Conservation (phyloP, 2,113 vertebrate genomes). For the Amazona vittata region DNA sequence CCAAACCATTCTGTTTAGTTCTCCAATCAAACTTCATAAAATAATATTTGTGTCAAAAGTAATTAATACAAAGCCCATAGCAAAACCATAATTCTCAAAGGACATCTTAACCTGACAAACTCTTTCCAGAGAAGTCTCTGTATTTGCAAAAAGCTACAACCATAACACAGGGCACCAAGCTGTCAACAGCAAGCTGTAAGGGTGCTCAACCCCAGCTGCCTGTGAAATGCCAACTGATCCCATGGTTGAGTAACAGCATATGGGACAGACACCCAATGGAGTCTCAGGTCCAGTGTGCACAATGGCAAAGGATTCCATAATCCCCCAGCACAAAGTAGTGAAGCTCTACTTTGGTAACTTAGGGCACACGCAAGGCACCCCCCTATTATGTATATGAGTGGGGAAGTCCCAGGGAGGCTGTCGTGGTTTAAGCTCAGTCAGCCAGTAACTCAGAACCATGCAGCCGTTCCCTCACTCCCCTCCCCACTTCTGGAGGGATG, state of each 20-base stretch:
- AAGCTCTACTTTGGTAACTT: neutral
- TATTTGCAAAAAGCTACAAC: neutral
- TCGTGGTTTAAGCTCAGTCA: too few species aligned
- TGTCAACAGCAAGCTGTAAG: neutral
- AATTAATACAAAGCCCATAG: neutral
- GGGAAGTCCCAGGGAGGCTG: neutral
- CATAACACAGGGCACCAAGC: accelerated
- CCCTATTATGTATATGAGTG: accelerated
- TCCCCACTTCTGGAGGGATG: too few species aligned
- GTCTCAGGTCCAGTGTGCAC: neutral
- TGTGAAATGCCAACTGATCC: neutral
- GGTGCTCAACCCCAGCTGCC: neutral
- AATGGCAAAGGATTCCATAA: neutral
- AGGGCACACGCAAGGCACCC: neutral
- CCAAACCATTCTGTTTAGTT: neutral
- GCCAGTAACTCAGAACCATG: too few species aligned
- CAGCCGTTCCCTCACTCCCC: too few species aligned
- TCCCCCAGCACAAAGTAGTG: neutral
- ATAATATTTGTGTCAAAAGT: neutral
- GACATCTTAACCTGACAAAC: neutral
- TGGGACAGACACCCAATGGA: neutral
- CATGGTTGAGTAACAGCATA: accelerated
- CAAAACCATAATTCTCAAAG: neutral
- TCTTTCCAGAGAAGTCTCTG: neutral
- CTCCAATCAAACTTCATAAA: neutral